These are phyloP conservation scores for Hycleus cichorii DNA, from an alignment of 1,140 invertebrate species.

Conservation along the genomic window DNA sequence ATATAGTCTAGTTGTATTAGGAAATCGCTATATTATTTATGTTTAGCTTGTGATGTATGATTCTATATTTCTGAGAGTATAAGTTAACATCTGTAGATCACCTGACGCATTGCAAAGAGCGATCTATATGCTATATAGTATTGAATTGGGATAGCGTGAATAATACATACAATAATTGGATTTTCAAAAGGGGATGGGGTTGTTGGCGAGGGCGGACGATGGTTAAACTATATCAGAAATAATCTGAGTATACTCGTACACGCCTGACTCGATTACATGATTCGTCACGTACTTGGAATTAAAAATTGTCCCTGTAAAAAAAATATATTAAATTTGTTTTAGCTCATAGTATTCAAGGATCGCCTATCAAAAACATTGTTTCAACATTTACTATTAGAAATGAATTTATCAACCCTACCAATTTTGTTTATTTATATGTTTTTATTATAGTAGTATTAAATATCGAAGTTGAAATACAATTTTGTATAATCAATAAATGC, in stretches of 20 bases:
- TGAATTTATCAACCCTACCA: background rate
- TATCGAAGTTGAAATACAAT: too few relatives aligned
- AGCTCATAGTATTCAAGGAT: background rate
- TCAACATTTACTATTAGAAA: background rate
- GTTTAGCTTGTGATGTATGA: slow-evolving; percentile 19
- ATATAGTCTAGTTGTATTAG: slow-evolving; percentile 19
- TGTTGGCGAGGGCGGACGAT: background rate
- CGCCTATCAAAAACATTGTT: too few relatives aligned
- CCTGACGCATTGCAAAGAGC: slow-evolving; percentile 15
- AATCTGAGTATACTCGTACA: slow-evolving; percentile 15
- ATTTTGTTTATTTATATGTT: too few relatives aligned
- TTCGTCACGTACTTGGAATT: slow-evolving; percentile 17
- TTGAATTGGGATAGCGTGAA: slow-evolving; percentile 13
- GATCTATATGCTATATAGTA: slow-evolving; percentile 3
- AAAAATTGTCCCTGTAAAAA: slow-evolving; percentile 11
- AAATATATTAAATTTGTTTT: slow-evolving; percentile 13
- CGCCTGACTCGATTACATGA: slow-evolving; percentile 11
- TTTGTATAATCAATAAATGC: too few relatives aligned
- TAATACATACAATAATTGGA: slow-evolving; percentile 19
- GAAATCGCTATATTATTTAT: slow-evolving; percentile 19
- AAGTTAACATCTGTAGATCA: slow-evolving; percentile 20
- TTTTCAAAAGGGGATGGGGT: background rate
- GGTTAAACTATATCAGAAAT: slow-evolving; percentile 16
- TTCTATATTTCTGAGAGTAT: slow-evolving; percentile 20
- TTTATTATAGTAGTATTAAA: too few relatives aligned